Evolutionary conservation across 2,888 invertebrate genomes (phyloP), one percentile per base, ranked within the genome.

Genomic region (Erebia palarica): DNA sequence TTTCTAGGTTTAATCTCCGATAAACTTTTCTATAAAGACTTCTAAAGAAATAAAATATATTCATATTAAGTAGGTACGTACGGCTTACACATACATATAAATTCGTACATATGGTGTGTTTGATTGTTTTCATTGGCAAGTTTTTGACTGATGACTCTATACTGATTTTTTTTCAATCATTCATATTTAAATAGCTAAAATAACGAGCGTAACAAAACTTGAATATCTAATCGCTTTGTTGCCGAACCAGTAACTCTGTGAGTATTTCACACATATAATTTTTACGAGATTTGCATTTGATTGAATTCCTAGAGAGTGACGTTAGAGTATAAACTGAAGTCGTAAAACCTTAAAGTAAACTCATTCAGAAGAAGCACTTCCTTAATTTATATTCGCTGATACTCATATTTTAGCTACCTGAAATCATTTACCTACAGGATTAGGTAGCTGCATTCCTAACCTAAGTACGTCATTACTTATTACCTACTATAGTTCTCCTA

Each of bases 221-320:
- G 42, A 55, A 61, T 70, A 51, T 57, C 60, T 73, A 65, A 69
- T 70, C 42, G 65, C 49, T 59, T 60, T 61, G 47, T 63, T 70
- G 60, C 65, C 55, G 68, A 68, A 64, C 64, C 66, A 59, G 53
- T 47, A 53, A 65, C 44, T 49, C 44, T 7, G 16, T 27, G n/a
- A 21, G 69, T 67, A 59, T 16, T 44, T 14, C 58, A 59, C 68
- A 53, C 68, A 53, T 55, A 71, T 65, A 55, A 68, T 65, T 71
- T 60, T 59, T 18, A 58, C 21, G 58, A 66, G 42, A 65, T 68
- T 65, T 47, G 44, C 44, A 42, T 65, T 59, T 61, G 27, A 27
- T 66, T 66, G 57, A 63, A 58, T 36, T 69, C 49, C 14, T 55
- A 53, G 44, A 1, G 16, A 18, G 44, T 57, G 44, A 55, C 44